Conservation (phyloP, 2,888 invertebrate species). For the Ormyrus pomaceus region DNA sequence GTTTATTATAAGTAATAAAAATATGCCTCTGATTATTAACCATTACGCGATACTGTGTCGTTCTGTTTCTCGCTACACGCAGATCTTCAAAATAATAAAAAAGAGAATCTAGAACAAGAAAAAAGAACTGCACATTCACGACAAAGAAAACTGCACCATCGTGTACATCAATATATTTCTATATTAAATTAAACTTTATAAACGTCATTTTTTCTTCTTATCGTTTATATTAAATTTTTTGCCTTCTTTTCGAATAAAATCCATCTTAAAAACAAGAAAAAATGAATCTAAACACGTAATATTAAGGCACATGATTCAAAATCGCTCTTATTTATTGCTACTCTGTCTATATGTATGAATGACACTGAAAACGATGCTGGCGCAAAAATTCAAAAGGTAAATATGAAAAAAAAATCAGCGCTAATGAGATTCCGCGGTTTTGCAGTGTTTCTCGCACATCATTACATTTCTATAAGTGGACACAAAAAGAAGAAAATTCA, state of each 20-base stretch:
- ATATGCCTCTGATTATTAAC: constrained; percentile 60
- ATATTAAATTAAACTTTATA: constrained; percentile 8
- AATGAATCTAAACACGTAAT: constrained; percentile 41
- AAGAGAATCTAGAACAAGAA: constrained; percentile 21
- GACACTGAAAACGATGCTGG: neutral
- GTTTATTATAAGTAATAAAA: constrained; percentile 62
- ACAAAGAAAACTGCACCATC: constrained; percentile 47
- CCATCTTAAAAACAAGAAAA: constrained; percentile 50
- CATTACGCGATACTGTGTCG: constrained; percentile 43
- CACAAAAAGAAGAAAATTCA: constrained; percentile 46
- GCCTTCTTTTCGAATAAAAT: constrained; percentile 34
- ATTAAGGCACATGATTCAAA: constrained; percentile 50
- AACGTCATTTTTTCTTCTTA: constrained; percentile 33
- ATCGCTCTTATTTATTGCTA: neutral
- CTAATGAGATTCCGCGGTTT: constrained; percentile 53
- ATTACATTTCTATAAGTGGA: constrained; percentile 49
- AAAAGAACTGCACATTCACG: constrained; percentile 32
- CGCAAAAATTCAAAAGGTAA: constrained; percentile 17
- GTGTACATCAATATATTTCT: constrained; percentile 11
- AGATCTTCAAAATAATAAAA: constrained; percentile 40
- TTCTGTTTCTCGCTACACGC: constrained; percentile 36
- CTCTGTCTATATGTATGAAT: too few relatives aligned
- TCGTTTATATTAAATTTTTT: constrained; percentile 21
- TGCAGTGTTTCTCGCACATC: constrained; percentile 20
- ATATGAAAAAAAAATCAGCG: constrained; percentile 32